Percentiles rank a stretch among this genome's conserved stretches.
phyloP scores from a whole-genome alignment of 1,140 invertebrate species.

The Drosophila subobscura region DNA sequence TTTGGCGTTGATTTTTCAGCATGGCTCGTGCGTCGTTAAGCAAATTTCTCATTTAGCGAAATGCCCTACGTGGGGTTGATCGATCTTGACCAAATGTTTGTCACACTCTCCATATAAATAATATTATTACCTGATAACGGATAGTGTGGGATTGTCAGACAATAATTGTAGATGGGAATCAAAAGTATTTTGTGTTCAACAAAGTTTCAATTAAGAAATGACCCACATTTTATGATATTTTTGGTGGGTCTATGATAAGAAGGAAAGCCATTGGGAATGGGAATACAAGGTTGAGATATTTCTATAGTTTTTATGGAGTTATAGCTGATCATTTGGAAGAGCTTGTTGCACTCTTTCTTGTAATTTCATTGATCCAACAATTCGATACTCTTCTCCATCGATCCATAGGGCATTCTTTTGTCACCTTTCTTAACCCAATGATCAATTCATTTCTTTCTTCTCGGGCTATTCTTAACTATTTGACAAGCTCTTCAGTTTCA shows the following conservation, averaged over 20 bases:
- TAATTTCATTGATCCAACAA: no score
- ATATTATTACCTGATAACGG: background rate
- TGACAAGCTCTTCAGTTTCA: conserved; percentile 66
- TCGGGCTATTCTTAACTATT: conserved; percentile 40
- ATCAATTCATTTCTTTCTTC: conserved; percentile 43
- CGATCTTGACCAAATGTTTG: background rate
- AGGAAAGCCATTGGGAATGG: no score
- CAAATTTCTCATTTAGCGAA: conserved; percentile 28
- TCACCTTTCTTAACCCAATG: conserved; percentile 1
- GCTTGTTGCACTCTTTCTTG: no score
- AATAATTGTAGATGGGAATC: background rate
- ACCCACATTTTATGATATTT: conserved; percentile 34
- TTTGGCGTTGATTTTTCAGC: conserved; percentile 68
- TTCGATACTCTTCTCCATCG: no score
- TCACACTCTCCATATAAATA: background rate
- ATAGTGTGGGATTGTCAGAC: background rate
- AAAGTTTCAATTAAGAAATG: conserved; percentile 50
- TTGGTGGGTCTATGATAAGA: conserved; percentile 12
- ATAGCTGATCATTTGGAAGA: no score
- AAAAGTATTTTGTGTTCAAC: conserved; percentile 20
- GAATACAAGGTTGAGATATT: no score
- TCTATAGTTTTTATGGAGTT: no score
- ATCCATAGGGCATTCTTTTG: conserved; percentile 38
- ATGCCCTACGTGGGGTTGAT: conserved; percentile 35
- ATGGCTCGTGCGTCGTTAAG: conserved; percentile 59